phyloP scores from a whole-genome alignment of 2,888 invertebrate genomes.

The Oscheius sp. region DNA sequence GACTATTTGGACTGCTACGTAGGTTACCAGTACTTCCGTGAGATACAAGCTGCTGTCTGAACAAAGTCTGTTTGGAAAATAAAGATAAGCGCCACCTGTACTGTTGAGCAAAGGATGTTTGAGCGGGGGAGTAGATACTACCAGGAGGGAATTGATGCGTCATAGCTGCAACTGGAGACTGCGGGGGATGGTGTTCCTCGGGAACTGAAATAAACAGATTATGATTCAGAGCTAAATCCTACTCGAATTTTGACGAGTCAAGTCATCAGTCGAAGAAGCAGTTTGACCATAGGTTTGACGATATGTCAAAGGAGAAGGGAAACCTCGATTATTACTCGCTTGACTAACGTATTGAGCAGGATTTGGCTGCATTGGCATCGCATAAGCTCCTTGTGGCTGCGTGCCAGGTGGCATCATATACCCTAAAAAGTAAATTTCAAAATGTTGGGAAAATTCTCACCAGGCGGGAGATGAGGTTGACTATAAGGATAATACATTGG shows the following conservation, averaged over 20 bases:
- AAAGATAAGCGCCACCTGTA: conserved; percentile 4
- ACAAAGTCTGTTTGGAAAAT: background rate
- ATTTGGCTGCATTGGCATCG: conserved; percentile 24
- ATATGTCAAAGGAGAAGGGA: conserved; percentile 15
- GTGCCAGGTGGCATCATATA: conserved; percentile 24
- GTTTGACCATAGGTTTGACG: conserved; percentile 12
- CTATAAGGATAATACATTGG: conserved; percentile 45
- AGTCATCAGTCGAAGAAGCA: conserved; percentile 16
- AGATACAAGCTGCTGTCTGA: conserved; percentile 8
- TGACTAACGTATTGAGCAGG: conserved; percentile 7
- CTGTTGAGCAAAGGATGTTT: conserved; percentile 25
- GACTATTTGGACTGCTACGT: conserved; percentile 27
- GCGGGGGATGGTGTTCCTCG: conserved; percentile 28
- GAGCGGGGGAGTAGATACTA: background rate
- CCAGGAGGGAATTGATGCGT: conserved; percentile 5
- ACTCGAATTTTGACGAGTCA: conserved; percentile 17
- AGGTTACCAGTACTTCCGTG: conserved; percentile 15
- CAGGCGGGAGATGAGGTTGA: conserved; percentile 18
- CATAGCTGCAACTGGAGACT: conserved; percentile 16
- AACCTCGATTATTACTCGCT: conserved; percentile 2
- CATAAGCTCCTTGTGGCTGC: conserved; percentile 19
- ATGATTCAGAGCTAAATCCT: background rate
- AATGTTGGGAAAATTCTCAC: background rate
- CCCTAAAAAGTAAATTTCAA: conserved; percentile 1
- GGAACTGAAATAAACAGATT: background rate